These are phyloP conservation scores for Anoplius nigerrimus DNA, from an alignment of 2,888 invertebrate genomes.

Conservation along the genomic window DNA sequence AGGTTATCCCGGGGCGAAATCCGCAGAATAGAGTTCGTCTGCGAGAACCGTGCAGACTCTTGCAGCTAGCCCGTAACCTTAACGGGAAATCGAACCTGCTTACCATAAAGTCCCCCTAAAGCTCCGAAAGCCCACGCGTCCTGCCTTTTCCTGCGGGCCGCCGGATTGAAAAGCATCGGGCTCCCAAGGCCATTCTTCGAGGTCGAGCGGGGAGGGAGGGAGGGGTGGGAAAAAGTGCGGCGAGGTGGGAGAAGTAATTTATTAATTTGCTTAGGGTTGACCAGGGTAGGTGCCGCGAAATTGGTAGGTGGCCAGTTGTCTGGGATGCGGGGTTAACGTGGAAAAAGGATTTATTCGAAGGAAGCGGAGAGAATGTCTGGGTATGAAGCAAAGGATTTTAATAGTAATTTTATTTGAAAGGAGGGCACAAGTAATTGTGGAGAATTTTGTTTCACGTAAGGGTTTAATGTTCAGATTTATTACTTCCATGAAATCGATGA, in stretches of 20 bases:
- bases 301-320: no score
- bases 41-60: slow-evolving; percentile 53
- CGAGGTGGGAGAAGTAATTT: no score
- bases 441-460: no score
- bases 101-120: slow-evolving; percentile 72
- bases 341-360: no score
- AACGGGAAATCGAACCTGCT: slow-evolving; percentile 73
- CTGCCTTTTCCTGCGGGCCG: slow-evolving; percentile 48
- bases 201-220: not conserved
- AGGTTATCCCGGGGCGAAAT: slow-evolving; percentile 66
- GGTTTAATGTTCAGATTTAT: no score
- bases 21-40: slow-evolving; percentile 59
- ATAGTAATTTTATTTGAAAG: no score
- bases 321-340: no score
- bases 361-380: slow-evolving; percentile 24
- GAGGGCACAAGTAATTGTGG: no score
- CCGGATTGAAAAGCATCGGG: slow-evolving; percentile 56
- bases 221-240: no score
- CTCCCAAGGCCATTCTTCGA: slow-evolving; percentile 2
- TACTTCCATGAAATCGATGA: no score
- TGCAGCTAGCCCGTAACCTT: slow-evolving; percentile 64
- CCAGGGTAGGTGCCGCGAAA: no score
- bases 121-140: slow-evolving; percentile 63
- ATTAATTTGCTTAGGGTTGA: no score
- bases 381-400: not conserved